A percentile compares a stretch with the other conserved stretches of the same genome.
Evolutionary conservation across 2,888 invertebrate species (phyloP).

Genomic region (Meganola albula): DNA sequence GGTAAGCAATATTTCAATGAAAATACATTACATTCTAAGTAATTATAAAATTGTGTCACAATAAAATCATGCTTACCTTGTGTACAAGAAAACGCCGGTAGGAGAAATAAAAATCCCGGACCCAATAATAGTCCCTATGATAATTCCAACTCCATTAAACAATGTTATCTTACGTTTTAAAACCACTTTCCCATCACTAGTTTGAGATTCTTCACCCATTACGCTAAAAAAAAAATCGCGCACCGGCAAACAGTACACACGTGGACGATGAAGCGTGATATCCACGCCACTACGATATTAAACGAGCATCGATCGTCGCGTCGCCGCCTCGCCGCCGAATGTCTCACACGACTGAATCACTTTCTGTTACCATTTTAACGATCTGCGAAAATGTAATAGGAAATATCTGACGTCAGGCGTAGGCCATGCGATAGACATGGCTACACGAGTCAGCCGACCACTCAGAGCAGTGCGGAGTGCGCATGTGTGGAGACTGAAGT

Average conservation of each 20-base stretch:
- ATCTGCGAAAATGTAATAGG: slow-evolving; percentile 55
- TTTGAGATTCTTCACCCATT: slow-evolving; percentile 69
- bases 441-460: slow-evolving; percentile 39
- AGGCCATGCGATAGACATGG: slow-evolving; percentile 38
- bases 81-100: slow-evolving; percentile 84
- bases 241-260: slow-evolving; percentile 55
- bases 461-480: slow-evolving; percentile 44
- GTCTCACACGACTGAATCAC: slow-evolving; percentile 61
- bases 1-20: too few species aligned
- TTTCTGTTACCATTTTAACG: slow-evolving; percentile 64
- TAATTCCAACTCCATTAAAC: slow-evolving; percentile 90
- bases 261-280: slow-evolving; percentile 39
- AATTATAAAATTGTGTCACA: too few species aligned
- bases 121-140: slow-evolving; percentile 93
- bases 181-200: slow-evolving; percentile 78
- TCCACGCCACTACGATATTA: slow-evolving; percentile 25
- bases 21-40: too few species aligned
- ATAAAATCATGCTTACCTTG: slow-evolving; percentile 81
- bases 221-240: slow-evolving; percentile 69
- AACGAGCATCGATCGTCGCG: slow-evolving; percentile 24
- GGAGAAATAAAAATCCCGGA: slow-evolving; percentile 95
- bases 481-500: slow-evolving; percentile 47
- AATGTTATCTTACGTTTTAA: slow-evolving; percentile 90
- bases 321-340: slow-evolving; percentile 39
- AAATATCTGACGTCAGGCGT: slow-evolving; percentile 33